Conservation (phyloP, 1,140 invertebrate species). For the Leptopilina clavipes region DNA sequence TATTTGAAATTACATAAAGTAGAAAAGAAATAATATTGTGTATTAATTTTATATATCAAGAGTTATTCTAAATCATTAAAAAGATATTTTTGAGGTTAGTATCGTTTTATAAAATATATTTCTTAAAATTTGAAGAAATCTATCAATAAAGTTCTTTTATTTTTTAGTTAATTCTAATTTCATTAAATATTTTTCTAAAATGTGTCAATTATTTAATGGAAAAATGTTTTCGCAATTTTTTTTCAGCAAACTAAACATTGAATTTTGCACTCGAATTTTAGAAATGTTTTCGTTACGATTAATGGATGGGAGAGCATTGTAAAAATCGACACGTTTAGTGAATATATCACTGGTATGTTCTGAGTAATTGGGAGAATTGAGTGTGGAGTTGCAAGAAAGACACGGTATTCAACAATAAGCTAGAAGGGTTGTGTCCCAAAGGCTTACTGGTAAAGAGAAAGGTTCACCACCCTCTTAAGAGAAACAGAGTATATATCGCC, state of each 20-base stretch:
- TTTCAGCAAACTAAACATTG: neutral
- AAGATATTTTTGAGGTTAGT: neutral
- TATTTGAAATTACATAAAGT: too few relatives aligned
- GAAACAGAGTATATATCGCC: neutral
- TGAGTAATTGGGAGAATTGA: slow-evolving; percentile 5
- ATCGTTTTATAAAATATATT: neutral
- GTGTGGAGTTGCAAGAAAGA: slow-evolving; percentile 1
- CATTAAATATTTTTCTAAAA: too few relatives aligned
- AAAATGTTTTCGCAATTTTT: neutral
- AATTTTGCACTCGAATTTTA: neutral
- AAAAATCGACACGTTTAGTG: neutral
- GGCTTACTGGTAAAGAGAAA: slow-evolving; percentile 7
- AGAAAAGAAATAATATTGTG: too few relatives aligned
- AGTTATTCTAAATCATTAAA: too few relatives aligned
- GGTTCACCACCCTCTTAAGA: slow-evolving; percentile 12
- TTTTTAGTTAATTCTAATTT: too few relatives aligned
- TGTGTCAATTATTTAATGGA: too few relatives aligned
- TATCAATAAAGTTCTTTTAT: too few relatives aligned
- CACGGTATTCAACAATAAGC: slow-evolving; percentile 9
- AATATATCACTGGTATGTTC: neutral
- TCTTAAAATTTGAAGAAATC: too few relatives aligned
- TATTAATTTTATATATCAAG: too few relatives aligned
- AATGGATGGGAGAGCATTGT: neutral
- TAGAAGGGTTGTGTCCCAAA: neutral
- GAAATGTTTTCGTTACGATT: neutral